These are phyloP conservation scores for Gisinianus flammeolus DNA, from an alignment of 2,888 invertebrate species.

Conservation along the genomic window DNA sequence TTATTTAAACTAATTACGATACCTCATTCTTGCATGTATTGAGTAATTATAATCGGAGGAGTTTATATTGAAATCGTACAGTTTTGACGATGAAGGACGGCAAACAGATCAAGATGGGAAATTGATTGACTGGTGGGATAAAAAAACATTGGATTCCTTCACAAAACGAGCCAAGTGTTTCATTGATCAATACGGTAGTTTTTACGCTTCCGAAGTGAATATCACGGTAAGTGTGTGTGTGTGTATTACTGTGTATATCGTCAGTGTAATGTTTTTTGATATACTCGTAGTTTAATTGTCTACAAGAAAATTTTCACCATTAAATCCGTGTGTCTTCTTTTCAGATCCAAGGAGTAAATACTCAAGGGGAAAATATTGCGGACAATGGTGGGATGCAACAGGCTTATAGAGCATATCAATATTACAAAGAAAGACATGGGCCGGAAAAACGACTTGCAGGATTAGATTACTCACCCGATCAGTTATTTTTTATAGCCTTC, in stretches of 20 bases:
- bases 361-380: constrained; percentile 63
- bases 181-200: constrained; percentile 91
- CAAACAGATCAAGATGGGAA: constrained; percentile 93
- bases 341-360: constrained; percentile 79
- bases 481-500: constrained; percentile 63
- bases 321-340: not conserved
- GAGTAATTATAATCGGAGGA: not conserved
- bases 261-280: not conserved
- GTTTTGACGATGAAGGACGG: constrained; percentile 67
- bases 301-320: not conserved
- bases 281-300: too few species aligned
- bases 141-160: constrained; percentile 77
- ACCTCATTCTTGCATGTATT: not conserved
- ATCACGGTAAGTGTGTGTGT: constrained; percentile 65
- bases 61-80: not conserved
- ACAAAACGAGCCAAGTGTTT: constrained; percentile 85
- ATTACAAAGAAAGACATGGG: constrained; percentile 52
- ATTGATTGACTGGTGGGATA: constrained; percentile 90
- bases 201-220: constrained; percentile 73
- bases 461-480: constrained; percentile 61
- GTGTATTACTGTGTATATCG: not conserved
- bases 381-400: constrained; percentile 59
- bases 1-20: not conserved
- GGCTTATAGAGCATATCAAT: constrained; percentile 57
- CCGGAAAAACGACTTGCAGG: constrained; percentile 57